Base-by-base conservation (phyloP, 37 sponge, comb jelly and placozoan genomes). In the Cladorhizidae sp. region DNA sequence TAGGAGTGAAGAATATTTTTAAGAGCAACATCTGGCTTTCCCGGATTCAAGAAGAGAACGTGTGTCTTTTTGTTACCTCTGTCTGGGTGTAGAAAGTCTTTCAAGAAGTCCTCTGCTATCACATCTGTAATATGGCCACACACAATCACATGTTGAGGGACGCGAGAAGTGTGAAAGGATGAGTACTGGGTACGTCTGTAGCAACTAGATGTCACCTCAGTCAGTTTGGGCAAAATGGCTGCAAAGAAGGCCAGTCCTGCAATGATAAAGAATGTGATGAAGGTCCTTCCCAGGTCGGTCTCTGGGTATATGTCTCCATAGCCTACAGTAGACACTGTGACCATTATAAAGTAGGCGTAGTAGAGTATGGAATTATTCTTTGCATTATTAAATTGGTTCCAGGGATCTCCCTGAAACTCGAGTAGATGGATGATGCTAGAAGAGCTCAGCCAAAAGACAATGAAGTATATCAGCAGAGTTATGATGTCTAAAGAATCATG, bases 271-370 rank as follows among this genome's bases (percentile, higher is more conserved):
- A 95, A 71, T 0, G 80, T 88, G 49, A 89, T 78, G 49, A 92
- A 92, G 0, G 70, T 61, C 22, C 87, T 79, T 45, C 95, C 95
- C 11, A 57, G 52, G 32, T 74, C 93, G 40, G 93, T 91, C 14
- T 3, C 29, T 18, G 93, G 75, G 45, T 57, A 36, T 17, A 86
- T 69, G 75, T 95, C 95, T 29, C 95, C 95, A 85, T 95, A 95
- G 6, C 95, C 95, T 1, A 95, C 95, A 0, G 95, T 95, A 3
- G 95, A 80, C 59, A 95, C 61, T 25, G 95, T 95, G 0, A 88
- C 86, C 83, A 95, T 95, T 20, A 80, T 71, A 39, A 83, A 92
- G 79, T 92, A 95, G 26, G 73, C 69, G 56, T 74, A 86, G 25
- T 67, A 69, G n/a, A 72, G 49, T 39, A 84, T 85, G 29, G 69